These are phyloP conservation scores for Carduelis carduelis DNA, from an alignment of 2,797 vertebrate species.

Conservation along the genomic window DNA sequence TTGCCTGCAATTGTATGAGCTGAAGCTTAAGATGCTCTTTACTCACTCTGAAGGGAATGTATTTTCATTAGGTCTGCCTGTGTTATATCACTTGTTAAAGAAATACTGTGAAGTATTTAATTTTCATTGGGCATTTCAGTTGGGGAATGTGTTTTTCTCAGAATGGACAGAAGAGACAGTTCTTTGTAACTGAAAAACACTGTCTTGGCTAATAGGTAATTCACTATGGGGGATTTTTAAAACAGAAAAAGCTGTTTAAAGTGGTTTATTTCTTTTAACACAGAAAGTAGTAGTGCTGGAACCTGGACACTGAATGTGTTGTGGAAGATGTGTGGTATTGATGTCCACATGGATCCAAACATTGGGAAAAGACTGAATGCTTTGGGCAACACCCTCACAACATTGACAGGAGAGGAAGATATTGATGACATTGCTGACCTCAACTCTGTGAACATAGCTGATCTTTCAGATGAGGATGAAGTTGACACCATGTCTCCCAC, in stretches of 20 bases:
- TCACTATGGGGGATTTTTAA: neutral
- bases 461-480: slow-evolving; percentile 95
- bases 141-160: neutral
- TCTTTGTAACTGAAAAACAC: neutral
- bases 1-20: neutral
- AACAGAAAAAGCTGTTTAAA: neutral
- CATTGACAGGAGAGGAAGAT: slow-evolving; percentile 95
- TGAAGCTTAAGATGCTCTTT: neutral
- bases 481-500: slow-evolving; percentile 90
- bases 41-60: neutral
- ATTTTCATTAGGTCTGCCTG: neutral
- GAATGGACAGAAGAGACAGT: neutral
- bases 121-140: neutral
- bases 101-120: neutral
- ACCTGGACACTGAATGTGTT: slow-evolving; percentile 98
- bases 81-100: neutral
- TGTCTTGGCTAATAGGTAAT: neutral
- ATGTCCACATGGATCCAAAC: slow-evolving; percentile 99
- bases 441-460: slow-evolving; percentile 90
- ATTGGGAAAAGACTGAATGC: slow-evolving; percentile 96
- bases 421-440: slow-evolving; percentile 92
- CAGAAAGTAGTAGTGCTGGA: slow-evolving; percentile 96
- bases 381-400: slow-evolving; percentile 95
- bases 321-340: slow-evolving; percentile 99
- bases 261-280: neutral